Percentiles rank a stretch among this genome's conserved stretches.
Conservation (phyloP, 2,888 invertebrate genomes). For the Hipparchia sbordonii region DNA sequence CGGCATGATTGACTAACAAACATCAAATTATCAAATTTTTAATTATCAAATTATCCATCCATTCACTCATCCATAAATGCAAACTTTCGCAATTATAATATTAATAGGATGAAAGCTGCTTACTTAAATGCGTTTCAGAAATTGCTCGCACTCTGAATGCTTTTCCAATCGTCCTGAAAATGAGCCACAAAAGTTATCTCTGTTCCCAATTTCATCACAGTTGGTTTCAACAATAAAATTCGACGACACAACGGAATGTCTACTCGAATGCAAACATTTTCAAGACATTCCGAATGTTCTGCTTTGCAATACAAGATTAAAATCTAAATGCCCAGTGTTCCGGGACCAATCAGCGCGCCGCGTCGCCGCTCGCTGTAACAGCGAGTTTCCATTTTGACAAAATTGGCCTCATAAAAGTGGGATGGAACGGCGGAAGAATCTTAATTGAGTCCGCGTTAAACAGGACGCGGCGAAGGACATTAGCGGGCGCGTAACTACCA, state of each 20-base stretch:
- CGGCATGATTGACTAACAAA: too few relatives aligned
- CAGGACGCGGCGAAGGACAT: constrained; percentile 41
- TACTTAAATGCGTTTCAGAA: too few relatives aligned
- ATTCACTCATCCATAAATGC: too few relatives aligned
- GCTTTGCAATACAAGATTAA: constrained; percentile 23
- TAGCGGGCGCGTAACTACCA: constrained; percentile 24
- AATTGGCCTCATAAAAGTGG: constrained; percentile 63
- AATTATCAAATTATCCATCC: too few relatives aligned
- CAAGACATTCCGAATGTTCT: not conserved
- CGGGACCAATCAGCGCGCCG: constrained; percentile 37
- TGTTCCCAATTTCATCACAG: not conserved
- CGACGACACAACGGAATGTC: not conserved
- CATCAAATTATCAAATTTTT: too few relatives aligned
- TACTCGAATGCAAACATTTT: not conserved
- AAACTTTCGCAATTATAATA: too few relatives aligned
- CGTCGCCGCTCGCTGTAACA: constrained; percentile 28
- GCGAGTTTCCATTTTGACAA: constrained; percentile 58
- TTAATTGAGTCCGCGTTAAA: constrained; percentile 69
- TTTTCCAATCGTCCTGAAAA: too few relatives aligned
- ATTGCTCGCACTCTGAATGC: too few relatives aligned
- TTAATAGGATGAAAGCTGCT: too few relatives aligned
- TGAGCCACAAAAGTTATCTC: too few relatives aligned
- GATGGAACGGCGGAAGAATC: constrained; percentile 61
- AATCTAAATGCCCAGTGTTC: constrained; percentile 33
- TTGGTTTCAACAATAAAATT: not conserved